Conservation (phyloP, 2,888 invertebrate species). For the Reticulitermes lucifugus region DNA sequence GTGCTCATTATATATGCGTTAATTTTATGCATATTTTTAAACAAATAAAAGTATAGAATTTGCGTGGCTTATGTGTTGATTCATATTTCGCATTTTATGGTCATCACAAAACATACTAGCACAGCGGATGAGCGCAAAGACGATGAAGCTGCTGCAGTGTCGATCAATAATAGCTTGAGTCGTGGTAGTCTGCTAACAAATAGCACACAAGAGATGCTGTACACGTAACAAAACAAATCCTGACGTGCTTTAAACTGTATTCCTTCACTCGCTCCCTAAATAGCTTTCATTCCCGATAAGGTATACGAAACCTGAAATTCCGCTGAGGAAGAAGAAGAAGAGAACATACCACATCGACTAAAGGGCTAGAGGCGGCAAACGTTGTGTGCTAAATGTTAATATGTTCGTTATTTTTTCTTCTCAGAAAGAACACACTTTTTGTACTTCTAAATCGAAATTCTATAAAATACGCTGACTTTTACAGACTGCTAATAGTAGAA, state of each 20-base stretch:
- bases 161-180: not conserved
- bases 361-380: not conserved
- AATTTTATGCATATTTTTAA: too few species aligned
- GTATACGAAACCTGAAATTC: not conserved
- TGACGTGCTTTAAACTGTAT: not conserved
- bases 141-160: not conserved
- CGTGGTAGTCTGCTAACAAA: not conserved
- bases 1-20: too few species aligned
- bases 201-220: not conserved
- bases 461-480: too few species aligned
- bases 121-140: not conserved
- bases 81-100: too few species aligned
- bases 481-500: too few species aligned
- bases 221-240: not conserved
- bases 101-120: not conserved
- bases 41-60: too few species aligned
- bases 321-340: not conserved
- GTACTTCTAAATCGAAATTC: too few species aligned
- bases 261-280: slow-evolving; percentile 8
- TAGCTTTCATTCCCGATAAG: slow-evolving; percentile 19
- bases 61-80: too few species aligned
- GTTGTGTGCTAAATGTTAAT: not conserved
- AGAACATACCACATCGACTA: not conserved
- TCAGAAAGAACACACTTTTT: not conserved
- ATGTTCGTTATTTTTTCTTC: not conserved